Evolutionary conservation across 2,888 invertebrate species (phyloP).

Genomic region (Lycocerus yunnanus): DNA sequence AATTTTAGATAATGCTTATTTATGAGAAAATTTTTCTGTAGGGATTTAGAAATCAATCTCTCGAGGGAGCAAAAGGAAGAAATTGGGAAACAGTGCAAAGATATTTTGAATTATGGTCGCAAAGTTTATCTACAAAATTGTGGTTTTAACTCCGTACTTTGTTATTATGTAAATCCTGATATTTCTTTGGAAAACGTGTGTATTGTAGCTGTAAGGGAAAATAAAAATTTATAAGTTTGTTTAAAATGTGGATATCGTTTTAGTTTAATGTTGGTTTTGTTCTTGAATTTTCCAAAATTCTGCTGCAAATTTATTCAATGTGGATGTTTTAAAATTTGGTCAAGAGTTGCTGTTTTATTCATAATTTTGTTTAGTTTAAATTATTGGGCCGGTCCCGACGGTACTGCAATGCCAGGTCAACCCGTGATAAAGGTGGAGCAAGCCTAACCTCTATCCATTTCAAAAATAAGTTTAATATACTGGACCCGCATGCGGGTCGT

Average conservation of each 20-base stretch:
- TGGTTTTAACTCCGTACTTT: constrained; percentile 66
- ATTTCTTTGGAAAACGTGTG: constrained; percentile 82
- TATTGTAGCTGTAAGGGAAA: constrained; percentile 63
- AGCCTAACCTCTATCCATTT: constrained; percentile 62
- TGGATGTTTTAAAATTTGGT: too few relatives aligned
- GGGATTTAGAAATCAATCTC: constrained; percentile 50
- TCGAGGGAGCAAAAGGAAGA: constrained; percentile 59
- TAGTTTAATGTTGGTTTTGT: too few relatives aligned
- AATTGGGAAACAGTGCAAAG: constrained; percentile 76
- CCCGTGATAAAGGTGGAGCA: constrained; percentile 69
- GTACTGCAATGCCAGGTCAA: constrained; percentile 73
- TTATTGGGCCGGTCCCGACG: constrained; percentile 64
- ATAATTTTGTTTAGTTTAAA: not conserved
- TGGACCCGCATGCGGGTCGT: constrained; percentile 58
- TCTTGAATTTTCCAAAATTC: too few relatives aligned
- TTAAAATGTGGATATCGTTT: not conserved
- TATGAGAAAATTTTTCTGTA: constrained; percentile 22
- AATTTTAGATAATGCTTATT: not conserved
- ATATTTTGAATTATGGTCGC: constrained; percentile 77
- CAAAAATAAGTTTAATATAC: constrained; percentile 53
- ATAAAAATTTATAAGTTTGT: constrained; percentile 6
- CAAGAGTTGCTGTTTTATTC: too few relatives aligned
- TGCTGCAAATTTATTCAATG: too few relatives aligned
- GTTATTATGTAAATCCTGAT: constrained; percentile 66
- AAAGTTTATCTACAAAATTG: constrained; percentile 62